A percentile compares a stretch with the other conserved stretches of the same genome.
Conservation (phyloP, 2,888 invertebrate genomes). For the Prosapia bicincta region DNA sequence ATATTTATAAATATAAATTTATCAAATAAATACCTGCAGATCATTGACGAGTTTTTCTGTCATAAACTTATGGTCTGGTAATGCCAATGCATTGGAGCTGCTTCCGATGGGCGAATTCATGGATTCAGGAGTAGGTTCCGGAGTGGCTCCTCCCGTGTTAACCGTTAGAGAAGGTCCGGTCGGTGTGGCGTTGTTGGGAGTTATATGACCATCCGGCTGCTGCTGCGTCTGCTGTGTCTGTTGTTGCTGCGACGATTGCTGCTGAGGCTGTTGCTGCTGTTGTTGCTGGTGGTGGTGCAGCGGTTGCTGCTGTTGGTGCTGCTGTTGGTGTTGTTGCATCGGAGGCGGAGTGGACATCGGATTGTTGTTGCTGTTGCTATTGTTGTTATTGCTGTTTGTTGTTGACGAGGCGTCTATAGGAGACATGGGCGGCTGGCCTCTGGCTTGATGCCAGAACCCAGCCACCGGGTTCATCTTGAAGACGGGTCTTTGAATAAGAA, state of each 20-base stretch:
- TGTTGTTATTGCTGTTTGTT: constrained; percentile 46
- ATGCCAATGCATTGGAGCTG: constrained; percentile 42
- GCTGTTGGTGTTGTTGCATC: constrained; percentile 39
- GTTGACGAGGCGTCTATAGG: constrained; percentile 41
- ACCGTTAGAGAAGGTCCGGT: constrained; percentile 13
- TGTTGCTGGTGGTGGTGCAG: constrained; percentile 42
- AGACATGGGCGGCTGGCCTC: constrained; percentile 45
- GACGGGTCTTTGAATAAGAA: constrained; percentile 42
- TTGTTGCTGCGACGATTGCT: constrained; percentile 50
- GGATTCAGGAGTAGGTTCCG: constrained; percentile 51
- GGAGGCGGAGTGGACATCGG: constrained; percentile 43
- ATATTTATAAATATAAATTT: neutral
- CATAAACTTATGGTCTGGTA: constrained; percentile 68
- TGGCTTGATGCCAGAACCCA: constrained; percentile 48
- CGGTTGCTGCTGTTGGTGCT: constrained; percentile 50
- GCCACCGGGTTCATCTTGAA: constrained; percentile 45
- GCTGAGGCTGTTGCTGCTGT: constrained; percentile 43
- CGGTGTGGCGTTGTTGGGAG: constrained; percentile 23
- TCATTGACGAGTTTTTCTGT: constrained; percentile 83
- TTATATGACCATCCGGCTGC: constrained; percentile 47
- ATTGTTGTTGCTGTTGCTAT: constrained; percentile 43
- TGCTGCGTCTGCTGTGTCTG: constrained; percentile 44
- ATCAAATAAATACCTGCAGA: constrained; percentile 69
- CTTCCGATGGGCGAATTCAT: constrained; percentile 30
- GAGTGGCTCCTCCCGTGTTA: constrained; percentile 44